Evolutionary conservation across 2,797 vertebrate genomes (phyloP).

Genomic region (Vipera latastei): DNA sequence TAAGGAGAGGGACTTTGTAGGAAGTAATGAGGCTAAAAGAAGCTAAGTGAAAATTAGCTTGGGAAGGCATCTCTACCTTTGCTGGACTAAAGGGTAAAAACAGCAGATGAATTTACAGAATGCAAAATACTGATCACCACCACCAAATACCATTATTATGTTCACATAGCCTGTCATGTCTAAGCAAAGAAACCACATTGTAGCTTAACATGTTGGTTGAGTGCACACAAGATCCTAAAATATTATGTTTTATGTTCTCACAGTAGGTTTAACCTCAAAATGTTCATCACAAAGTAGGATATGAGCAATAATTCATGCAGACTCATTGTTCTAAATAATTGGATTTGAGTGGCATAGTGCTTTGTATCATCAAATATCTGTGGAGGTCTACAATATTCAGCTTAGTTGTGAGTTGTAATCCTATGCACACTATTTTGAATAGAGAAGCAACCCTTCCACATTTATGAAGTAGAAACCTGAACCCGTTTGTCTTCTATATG

Average conservation of each 20-base stretch:
- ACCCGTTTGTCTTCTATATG: background rate
- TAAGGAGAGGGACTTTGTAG: background rate
- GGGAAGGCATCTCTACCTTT: background rate
- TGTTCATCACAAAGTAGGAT: background rate
- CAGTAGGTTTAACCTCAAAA: background rate
- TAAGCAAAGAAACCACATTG: background rate
- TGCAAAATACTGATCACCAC: background rate
- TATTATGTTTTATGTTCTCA: background rate
- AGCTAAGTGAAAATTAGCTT: background rate
- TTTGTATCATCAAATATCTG: background rate
- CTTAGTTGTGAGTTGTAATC: background rate
- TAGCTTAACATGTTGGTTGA: background rate
- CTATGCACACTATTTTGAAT: background rate
- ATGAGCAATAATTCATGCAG: background rate
- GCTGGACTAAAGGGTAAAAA: background rate
- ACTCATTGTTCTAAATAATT: background rate
- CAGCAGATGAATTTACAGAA: background rate
- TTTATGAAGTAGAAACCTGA: background rate
- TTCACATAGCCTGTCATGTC: background rate
- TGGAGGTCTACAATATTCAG: background rate
- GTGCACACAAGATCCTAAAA: background rate
- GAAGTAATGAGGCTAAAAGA: background rate
- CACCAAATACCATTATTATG: background rate
- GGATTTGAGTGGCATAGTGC: background rate
- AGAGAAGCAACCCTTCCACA: background rate